Conservation (phyloP, 2,797 vertebrate genomes). For the Acridotheres tristis region DNA sequence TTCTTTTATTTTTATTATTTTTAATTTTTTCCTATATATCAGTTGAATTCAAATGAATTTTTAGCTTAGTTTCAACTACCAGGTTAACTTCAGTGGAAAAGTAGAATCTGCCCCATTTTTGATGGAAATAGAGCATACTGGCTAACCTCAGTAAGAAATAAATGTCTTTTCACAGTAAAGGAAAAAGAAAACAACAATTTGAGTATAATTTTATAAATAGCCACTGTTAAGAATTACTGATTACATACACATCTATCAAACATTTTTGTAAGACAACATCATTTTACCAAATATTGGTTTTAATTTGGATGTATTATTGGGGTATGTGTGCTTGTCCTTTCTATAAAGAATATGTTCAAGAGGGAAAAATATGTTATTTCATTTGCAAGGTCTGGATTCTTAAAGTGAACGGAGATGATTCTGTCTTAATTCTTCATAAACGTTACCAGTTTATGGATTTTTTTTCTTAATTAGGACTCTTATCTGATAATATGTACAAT, state of each 20-base stretch:
- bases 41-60: background rate
- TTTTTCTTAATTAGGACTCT: background rate
- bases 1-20: no score
- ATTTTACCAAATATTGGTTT: background rate
- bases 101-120: background rate
- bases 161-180: background rate
- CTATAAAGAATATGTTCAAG: background rate
- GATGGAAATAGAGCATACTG: background rate
- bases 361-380: background rate
- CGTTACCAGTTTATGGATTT: background rate
- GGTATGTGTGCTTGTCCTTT: background rate
- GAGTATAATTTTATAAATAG: background rate
- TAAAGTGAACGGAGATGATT: background rate
- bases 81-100: background rate
- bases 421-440: background rate
- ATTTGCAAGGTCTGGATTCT: background rate
- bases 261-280: background rate
- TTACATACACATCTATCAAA: background rate
- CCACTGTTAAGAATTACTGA: background rate
- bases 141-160: background rate
- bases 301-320: background rate
- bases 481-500: background rate
- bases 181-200: background rate
- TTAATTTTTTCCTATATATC: background rate
- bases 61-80: background rate